Conservation (phyloP, 2,797 vertebrate species). For the Poeciliopsis infans region DNA sequence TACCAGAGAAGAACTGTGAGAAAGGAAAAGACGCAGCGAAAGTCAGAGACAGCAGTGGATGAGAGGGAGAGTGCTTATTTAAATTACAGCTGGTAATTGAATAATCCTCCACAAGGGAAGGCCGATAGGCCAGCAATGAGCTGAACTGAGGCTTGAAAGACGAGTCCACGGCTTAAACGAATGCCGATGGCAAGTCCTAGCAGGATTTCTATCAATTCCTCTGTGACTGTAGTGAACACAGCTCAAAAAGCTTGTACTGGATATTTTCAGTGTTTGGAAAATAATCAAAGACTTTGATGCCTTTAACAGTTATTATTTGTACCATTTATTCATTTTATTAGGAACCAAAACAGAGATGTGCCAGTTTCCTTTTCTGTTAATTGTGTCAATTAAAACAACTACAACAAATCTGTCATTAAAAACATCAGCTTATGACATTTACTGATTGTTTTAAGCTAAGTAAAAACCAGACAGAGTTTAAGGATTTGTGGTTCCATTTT, state of each 20-base stretch:
- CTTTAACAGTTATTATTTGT: background rate
- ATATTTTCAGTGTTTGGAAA: constrained; percentile 17
- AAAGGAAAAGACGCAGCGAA: constrained; percentile 25
- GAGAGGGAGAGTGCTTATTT: constrained; percentile 69
- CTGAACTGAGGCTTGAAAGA: constrained; percentile 59
- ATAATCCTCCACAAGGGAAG: constrained; percentile 69
- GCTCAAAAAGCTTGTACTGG: background rate
- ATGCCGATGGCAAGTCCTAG: constrained; percentile 39
- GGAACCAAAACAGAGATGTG: background rate
- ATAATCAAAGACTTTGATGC: background rate
- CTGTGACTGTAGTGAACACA: constrained; percentile 19
- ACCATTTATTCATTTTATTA: background rate
- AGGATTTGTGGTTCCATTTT: background rate
- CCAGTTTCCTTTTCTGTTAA: background rate
- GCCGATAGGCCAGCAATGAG: constrained; percentile 62
- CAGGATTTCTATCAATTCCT: constrained; percentile 31
- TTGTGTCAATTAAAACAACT: background rate
- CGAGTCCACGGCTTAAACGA: constrained; percentile 21
- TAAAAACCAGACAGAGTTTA: background rate
- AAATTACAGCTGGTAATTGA: constrained; percentile 75
- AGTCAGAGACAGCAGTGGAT: constrained; percentile 16
- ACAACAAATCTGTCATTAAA: background rate
- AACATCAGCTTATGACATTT: background rate
- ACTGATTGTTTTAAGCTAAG: background rate
- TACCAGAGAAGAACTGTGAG: constrained; percentile 50